phyloP scores from a whole-genome alignment of 1,140 invertebrate genomes.

The Coelopa frigida region DNA sequence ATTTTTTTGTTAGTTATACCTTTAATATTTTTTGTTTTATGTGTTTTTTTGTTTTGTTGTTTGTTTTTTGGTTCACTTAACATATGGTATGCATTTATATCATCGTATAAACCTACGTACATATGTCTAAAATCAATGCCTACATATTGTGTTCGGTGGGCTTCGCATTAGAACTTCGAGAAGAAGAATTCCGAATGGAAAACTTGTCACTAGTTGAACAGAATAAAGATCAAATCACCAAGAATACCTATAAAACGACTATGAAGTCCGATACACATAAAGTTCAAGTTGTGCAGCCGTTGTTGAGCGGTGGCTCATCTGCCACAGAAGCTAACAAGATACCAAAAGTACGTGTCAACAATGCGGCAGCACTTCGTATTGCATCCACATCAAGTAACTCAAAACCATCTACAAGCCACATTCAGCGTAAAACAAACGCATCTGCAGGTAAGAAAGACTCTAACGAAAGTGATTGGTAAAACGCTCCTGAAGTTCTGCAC shows the following conservation, averaged over 20 bases:
- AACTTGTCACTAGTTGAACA: slow-evolving; percentile 23
- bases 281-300: slow-evolving; percentile 14
- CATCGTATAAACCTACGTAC: no score
- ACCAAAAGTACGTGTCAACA: slow-evolving; percentile 8
- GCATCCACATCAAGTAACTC: no score
- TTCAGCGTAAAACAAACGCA: no score
- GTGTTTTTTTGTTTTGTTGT: slow-evolving; percentile 17
- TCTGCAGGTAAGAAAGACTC: no score
- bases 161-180: slow-evolving; percentile 26
- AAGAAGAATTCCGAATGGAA: slow-evolving; percentile 37
- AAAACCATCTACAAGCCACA: no score
- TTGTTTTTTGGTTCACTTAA: slow-evolving; percentile 18
- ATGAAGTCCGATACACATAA: background rate
- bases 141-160: background rate
- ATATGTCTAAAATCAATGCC: background rate
- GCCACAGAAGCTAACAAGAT: no score
- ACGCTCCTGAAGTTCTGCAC: no score
- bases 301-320: slow-evolving; percentile 10
- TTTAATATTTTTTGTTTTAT: slow-evolving; percentile 17
- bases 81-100: no score
- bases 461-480: no score
- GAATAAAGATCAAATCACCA: background rate
- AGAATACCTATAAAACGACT: background rate
- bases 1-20: slow-evolving; percentile 14
- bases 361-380: slow-evolving; percentile 6